phyloP scores from a whole-genome alignment of 2,113 vertebrate species.

The Accipiter virgatus region DNA sequence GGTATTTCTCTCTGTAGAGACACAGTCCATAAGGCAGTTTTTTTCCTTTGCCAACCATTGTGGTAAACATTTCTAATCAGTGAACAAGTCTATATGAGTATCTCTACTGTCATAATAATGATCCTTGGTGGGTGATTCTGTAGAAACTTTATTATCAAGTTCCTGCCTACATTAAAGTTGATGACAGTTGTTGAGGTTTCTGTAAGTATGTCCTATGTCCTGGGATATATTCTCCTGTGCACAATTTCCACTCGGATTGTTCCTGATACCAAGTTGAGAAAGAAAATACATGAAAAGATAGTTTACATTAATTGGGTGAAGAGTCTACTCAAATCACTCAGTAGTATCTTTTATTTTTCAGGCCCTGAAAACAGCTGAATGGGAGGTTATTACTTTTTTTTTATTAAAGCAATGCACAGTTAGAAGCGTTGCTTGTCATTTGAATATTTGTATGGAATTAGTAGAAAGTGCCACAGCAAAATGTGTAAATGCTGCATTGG shows the following conservation, averaged over 20 bases:
- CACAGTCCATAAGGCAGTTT: neutral
- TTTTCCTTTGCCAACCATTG: neutral
- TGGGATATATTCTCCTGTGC: neutral
- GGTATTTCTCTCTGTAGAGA: neutral
- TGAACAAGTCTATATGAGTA: neutral
- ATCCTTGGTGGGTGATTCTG: neutral
- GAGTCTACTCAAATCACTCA: neutral
- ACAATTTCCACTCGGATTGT: neutral
- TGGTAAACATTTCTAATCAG: neutral
- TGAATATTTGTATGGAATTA: neutral
- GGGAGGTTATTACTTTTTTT: neutral
- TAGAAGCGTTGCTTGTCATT: rapidly evolving
- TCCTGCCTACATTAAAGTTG: neutral
- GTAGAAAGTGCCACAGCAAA: neutral
- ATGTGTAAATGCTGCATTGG: neutral
- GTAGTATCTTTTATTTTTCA: neutral
- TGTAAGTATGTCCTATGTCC: neutral
- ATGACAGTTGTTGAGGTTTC: neutral
- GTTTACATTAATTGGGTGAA: neutral
- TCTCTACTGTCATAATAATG: neutral
- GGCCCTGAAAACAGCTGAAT: neutral
- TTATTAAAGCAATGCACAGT: neutral
- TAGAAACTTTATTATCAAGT: neutral
- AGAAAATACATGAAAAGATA: neutral
- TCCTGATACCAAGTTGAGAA: neutral